Base-by-base conservation (phyloP, 2,113 vertebrate species). In the Excalfactoria chinensis region DNA sequence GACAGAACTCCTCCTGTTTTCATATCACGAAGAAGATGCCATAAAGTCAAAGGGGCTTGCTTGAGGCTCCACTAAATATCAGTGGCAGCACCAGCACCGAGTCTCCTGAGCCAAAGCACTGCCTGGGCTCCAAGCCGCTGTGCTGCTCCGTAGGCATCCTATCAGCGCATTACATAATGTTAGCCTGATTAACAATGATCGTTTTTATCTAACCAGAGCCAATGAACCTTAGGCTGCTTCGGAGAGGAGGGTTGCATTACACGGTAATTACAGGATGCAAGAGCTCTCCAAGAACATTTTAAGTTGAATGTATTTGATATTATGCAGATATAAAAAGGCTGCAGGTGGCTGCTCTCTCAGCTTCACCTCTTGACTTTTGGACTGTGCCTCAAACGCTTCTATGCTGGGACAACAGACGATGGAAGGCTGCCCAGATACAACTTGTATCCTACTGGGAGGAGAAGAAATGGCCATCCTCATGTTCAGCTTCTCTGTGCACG, bases 241-340 rank as follows among this genome's bases (percentile, higher is more conserved):
- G 0, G 48, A 62, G 62, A 85, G 87, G 75, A 87, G 74, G 23
- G 85, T 73, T 95, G 41, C 53, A 86, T 94, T 93, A 87, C 89
- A 58, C 53, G 78, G n/a, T 95, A 95, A 96, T 96, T 90, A 56
- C 79, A 93, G 94, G 84, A 93, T 96, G 88, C 92, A 83, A 59
- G 85, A 83, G 55, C 69, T 95, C 79, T 95, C 96, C 93, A 96
- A 95, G 93, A 93, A 92, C 93, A 87, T 93, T 92, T 71, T 68
- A 88, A 73, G 64, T 82, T 48, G 32, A 87, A 95, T 71, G 86
- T 72, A 26, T 95, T 93, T 96, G 93, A 96, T 95, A 96, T 95
- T 92, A 95, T 90, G 90, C 94, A 96, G 95, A 95, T 94, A 96
- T 92, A 96, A 95, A 96, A 95, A 97, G 86, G 49, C 96, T 86